Conservation (phyloP, 2,797 vertebrate genomes). For the Cygnus olor region DNA sequence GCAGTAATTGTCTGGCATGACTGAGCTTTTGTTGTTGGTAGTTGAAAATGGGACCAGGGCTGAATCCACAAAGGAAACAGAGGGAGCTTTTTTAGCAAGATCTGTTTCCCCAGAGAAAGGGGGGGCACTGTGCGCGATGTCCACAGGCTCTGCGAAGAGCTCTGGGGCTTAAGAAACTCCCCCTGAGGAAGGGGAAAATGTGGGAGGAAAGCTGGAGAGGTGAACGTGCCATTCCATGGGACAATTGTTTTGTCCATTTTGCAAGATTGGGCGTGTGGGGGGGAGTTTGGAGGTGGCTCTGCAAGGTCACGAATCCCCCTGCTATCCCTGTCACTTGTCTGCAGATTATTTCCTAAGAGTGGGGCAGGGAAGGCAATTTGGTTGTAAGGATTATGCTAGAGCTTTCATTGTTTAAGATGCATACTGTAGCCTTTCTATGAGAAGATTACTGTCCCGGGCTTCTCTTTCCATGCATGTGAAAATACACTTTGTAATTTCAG, state of each 20-base stretch:
- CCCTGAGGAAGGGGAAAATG: neutral
- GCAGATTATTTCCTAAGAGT: neutral
- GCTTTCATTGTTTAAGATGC: slow-evolving; percentile 54
- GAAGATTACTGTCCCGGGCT: slow-evolving; percentile 21
- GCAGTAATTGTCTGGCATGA: neutral
- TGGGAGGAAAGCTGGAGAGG: neutral
- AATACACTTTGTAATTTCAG: slow-evolving; percentile 56
- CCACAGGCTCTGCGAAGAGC: neutral
- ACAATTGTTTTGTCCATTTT: neutral
- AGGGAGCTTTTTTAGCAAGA: neutral
- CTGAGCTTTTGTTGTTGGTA: neutral
- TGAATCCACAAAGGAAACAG: neutral
- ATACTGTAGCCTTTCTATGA: slow-evolving; percentile 57
- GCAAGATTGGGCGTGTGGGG: neutral
- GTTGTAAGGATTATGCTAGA: slow-evolving; percentile 3
- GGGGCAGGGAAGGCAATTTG: slow-evolving; percentile 20
- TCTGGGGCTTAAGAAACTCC: neutral
- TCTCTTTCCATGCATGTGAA: slow-evolving; percentile 39
- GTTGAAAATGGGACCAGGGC: neutral
- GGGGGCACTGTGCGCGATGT: neutral
- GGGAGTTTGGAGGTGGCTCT: neutral
- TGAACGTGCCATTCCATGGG: neutral
- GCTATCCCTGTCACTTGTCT: slow-evolving; percentile 3
- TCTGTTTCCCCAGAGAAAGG: neutral
- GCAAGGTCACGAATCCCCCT: neutral